Evolutionary conservation across 1,140 invertebrate genomes (phyloP).

Genomic region (Neodiprion pinetum): DNA sequence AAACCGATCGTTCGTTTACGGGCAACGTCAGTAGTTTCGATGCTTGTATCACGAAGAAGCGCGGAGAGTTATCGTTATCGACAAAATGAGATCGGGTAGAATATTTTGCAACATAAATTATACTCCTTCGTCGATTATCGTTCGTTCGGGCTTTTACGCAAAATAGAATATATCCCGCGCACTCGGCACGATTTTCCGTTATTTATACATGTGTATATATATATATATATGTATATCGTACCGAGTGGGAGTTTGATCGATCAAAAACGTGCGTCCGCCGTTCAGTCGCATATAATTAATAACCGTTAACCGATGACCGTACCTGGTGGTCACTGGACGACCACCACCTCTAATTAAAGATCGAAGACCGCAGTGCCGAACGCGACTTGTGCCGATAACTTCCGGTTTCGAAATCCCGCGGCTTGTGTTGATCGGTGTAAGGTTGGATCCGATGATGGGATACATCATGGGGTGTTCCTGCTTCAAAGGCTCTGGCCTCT

Average conservation of each 20-base stretch:
- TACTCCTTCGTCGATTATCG: too few species aligned
- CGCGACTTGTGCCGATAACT: slow-evolving; percentile 39
- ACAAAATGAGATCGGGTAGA: too few species aligned
- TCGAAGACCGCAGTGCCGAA: slow-evolving; percentile 40
- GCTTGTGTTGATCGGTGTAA: background rate
- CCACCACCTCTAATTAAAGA: background rate
- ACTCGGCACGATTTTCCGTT: too few species aligned
- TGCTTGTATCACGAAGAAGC: too few species aligned
- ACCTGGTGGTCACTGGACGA: slow-evolving; percentile 25
- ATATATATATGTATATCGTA: too few species aligned
- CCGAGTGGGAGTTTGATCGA: background rate
- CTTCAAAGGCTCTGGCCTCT: slow-evolving; percentile 76
- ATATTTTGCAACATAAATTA: too few species aligned
- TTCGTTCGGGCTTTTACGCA: too few species aligned
- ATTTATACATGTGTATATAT: too few species aligned
- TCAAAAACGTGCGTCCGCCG: background rate
- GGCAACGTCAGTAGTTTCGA: too few species aligned
- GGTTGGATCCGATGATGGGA: slow-evolving; percentile 73
- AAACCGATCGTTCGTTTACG: too few species aligned
- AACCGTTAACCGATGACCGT: slow-evolving; percentile 37
- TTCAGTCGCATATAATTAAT: slow-evolving; percentile 10
- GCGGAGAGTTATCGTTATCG: too few species aligned
- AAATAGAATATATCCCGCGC: too few species aligned
- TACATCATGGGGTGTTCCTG: slow-evolving; percentile 90
- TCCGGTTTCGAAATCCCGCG: slow-evolving; percentile 33